Evolutionary conservation across 2,113 vertebrate genomes (phyloP), one percentile per base, ranked within the genome.

Genomic region (Myanophis thanlyinensis): DNA sequence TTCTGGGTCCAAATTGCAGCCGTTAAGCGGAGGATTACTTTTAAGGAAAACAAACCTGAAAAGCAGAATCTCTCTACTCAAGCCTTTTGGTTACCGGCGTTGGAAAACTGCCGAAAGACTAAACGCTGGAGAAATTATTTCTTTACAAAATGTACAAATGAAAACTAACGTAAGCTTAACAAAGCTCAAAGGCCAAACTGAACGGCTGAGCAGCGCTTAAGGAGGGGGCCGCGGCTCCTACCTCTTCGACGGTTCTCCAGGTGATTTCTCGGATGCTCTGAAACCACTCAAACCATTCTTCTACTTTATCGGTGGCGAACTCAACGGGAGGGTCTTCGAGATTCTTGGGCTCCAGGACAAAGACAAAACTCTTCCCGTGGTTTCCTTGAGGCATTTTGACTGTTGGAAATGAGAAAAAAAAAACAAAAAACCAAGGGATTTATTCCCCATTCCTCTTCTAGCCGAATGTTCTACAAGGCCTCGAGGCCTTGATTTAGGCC

Each of bases 221-320:
- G 3, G 1, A 1, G 30, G 15, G 15, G 1, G 44, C 53, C 87
- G 90, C 35, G n/a, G 89, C 20, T 46, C 84, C 85, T 94, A 98
- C 98, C 98, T 98, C 97, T 95, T 97, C 97, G 40, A 95, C 94
- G 1, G 97, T 98, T 95, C 98, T 98, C 98, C 99, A 98, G 3
- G 98, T 98, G 94, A 99, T 99, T 95, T 99, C 97, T 95, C 98
- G 98, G 85, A 98, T 97, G 93, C 98, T 98, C 95, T 99, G 97
- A 95, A 98, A 99, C 99, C 99, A 99, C 48, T 98, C 98, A 7
- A 98, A 99, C 62, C 99, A 97, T 90, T 99, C 99, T 94, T 99
- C 99, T 95, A 99, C 97, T 44, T 97, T 98, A 88, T 98, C 98
- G 0, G 98, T 98, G 15, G 99, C 98, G 93, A 99, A 98, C 95